phyloP scores from a whole-genome alignment of 2,797 vertebrate genomes.

The Todus mexicanus region DNA sequence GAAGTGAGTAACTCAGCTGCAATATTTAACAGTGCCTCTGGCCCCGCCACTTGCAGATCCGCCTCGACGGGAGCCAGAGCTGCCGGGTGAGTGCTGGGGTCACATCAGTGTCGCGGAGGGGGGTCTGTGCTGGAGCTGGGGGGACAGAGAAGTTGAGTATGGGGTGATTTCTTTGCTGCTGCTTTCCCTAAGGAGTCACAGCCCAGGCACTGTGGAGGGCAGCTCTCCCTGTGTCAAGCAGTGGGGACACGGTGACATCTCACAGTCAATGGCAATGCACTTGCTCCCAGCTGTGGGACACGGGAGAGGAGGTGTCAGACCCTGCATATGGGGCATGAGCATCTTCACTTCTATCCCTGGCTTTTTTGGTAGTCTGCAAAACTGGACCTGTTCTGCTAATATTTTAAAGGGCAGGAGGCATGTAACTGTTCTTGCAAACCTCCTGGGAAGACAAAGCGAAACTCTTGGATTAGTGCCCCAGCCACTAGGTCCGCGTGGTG shows the following conservation, averaged over 20 bases:
- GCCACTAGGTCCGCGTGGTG: background rate
- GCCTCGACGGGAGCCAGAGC: conserved; percentile 50
- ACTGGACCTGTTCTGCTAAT: rapidly evolving
- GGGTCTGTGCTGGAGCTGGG: background rate
- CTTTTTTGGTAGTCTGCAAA: background rate
- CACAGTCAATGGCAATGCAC: rapidly evolving
- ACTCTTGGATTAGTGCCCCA: background rate
- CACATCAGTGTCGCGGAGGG: background rate
- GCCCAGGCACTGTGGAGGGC: background rate
- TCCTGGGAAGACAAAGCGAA: background rate
- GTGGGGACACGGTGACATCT: background rate
- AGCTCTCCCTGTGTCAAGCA: background rate
- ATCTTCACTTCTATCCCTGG: background rate
- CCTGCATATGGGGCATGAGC: rapidly evolving
- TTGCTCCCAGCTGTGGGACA: background rate
- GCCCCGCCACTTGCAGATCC: background rate
- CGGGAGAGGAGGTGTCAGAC: background rate
- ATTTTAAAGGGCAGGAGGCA: background rate
- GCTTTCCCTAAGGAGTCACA: background rate
- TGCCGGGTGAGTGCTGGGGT: conserved; percentile 26
- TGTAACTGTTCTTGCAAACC: background rate
- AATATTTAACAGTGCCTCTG: conserved; percentile 45
- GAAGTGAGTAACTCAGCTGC: conserved; percentile 69
- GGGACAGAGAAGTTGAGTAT: rapidly evolving
- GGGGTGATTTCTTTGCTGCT: background rate